Evolutionary conservation across 2,113 vertebrate species (phyloP).

Genomic region (Camarhynchus parvulus): DNA sequence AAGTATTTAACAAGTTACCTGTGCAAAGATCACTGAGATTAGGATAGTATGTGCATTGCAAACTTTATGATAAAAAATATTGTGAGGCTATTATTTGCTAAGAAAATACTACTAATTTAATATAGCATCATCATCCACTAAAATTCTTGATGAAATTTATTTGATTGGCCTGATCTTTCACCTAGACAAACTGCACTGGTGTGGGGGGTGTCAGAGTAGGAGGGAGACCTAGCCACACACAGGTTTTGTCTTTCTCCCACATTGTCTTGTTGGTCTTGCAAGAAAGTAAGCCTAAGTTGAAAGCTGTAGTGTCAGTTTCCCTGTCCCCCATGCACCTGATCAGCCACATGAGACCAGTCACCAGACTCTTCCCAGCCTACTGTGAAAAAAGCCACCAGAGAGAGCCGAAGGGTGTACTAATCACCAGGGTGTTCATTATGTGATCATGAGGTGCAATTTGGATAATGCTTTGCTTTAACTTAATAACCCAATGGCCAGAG

Average conservation of each 20-base stretch:
- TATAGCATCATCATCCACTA: background rate
- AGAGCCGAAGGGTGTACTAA: background rate
- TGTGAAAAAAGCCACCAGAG: background rate
- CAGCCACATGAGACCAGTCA: background rate
- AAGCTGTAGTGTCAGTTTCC: background rate
- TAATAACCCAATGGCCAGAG: background rate
- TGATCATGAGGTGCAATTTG: background rate
- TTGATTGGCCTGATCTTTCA: background rate
- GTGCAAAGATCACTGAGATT: background rate
- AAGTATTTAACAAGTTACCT: background rate
- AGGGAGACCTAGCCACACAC: background rate
- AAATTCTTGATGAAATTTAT: background rate
- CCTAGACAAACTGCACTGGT: background rate
- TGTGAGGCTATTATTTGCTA: background rate
- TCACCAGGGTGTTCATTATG: background rate
- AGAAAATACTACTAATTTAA: background rate
- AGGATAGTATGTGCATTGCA: background rate
- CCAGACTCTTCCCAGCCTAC: background rate
- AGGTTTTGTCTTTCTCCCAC: background rate
- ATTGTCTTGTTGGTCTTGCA: background rate
- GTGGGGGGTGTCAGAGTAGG: background rate
- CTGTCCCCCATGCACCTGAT: background rate
- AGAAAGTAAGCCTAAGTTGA: background rate
- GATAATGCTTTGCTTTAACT: background rate
- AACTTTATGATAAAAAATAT: background rate